phyloP scores from a whole-genome alignment of 92 coral and sea anemone genomes.

The Phenganax stokvisi region DNA sequence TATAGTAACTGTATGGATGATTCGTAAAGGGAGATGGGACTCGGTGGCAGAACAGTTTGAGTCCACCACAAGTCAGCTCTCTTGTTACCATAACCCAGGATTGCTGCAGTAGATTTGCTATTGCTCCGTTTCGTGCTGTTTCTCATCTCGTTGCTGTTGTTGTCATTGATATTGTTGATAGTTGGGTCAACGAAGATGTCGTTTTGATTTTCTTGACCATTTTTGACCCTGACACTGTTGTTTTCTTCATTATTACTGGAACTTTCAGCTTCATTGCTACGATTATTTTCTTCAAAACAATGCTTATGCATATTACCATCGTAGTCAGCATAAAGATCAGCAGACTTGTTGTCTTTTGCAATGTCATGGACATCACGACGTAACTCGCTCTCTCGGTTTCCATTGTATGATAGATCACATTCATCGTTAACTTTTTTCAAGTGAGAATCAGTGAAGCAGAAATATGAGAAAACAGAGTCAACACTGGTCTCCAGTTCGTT shows the following conservation, averaged over 20 bases:
- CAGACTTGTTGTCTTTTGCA: background rate
- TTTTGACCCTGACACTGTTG: background rate
- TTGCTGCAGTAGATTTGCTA: conserved; percentile 25
- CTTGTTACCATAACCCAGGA: conserved; percentile 28
- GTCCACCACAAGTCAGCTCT: conserved; percentile 2
- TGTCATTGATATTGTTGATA: conserved; percentile 23
- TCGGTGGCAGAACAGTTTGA: conserved; percentile 33
- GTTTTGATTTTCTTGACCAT: conserved; percentile 1
- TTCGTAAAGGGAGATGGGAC: conserved; percentile 65
- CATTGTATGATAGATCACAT: background rate
- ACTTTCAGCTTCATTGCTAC: background rate
- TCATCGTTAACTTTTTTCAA: background rate
- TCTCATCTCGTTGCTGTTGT: background rate
- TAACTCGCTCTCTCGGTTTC: background rate
- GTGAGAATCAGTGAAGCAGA: background rate
- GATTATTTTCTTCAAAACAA: background rate
- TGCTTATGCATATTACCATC: background rate
- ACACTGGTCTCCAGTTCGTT: conserved; percentile 21
- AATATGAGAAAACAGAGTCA: background rate
- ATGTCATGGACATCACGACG: background rate
- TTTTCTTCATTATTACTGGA: background rate
- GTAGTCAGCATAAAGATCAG: background rate
- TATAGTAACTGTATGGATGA: conserved; percentile 90
- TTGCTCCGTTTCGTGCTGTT: conserved; percentile 42
- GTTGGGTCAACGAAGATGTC: background rate